These are phyloP conservation scores for Onychostoma macrolepis DNA, from an alignment of 2,113 vertebrate genomes.

Conservation along the genomic window DNA sequence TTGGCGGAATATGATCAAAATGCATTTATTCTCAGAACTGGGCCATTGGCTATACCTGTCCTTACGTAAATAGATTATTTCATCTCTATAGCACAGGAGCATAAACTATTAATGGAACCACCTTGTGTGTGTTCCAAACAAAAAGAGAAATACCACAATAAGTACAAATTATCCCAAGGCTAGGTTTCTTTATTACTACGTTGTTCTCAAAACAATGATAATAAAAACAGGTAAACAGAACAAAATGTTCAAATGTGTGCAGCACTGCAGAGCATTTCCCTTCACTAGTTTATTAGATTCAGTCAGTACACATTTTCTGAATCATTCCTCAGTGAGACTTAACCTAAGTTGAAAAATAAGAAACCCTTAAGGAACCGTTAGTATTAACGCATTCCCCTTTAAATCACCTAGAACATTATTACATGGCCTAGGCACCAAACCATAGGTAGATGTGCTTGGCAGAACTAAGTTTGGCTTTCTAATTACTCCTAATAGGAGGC, in stretches of 20 bases:
- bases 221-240: not conserved
- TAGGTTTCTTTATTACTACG: not conserved
- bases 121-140: not conserved
- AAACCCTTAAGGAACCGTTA: not conserved
- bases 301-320: not conserved
- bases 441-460: not conserved
- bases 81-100: not conserved
- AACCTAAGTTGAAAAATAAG: not conserved
- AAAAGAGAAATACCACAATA: not conserved
- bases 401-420: not conserved
- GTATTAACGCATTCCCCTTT: not conserved
- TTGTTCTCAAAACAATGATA: conserved; percentile 21
- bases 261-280: not conserved
- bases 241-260: not conserved
- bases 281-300: conserved; percentile 5
- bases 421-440: not conserved
- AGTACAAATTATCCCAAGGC: not conserved
- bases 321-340: not conserved
- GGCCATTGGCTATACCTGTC: not conserved
- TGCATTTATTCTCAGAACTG: not conserved
- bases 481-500: conserved; percentile 51
- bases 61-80: not conserved
- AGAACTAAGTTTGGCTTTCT: conserved; percentile 35
- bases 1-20: not conserved
- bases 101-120: not conserved